Evolutionary conservation across 2,888 invertebrate species (phyloP).

Genomic region (Calameuta filiformis): DNA sequence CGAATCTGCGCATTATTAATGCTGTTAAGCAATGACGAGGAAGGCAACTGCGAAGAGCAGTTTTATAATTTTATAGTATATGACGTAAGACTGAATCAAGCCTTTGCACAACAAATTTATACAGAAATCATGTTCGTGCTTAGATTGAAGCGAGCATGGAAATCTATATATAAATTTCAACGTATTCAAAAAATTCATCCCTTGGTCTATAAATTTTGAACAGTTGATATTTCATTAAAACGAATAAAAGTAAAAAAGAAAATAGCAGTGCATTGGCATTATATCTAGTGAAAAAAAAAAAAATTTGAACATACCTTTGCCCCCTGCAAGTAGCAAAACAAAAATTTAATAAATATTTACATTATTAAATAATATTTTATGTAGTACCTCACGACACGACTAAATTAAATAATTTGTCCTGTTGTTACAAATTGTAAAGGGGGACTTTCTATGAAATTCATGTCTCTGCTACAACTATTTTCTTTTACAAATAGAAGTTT

Average conservation of each 20-base stretch:
- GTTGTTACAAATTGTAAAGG: constrained; percentile 34
- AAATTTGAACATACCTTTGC: constrained; percentile 72
- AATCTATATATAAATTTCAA: not conserved
- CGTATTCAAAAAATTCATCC: not conserved
- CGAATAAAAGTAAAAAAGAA: constrained; percentile 15
- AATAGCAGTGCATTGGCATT: constrained; percentile 29
- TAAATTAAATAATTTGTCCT: constrained; percentile 14
- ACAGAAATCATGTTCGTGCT: constrained; percentile 16
- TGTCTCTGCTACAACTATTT: not conserved
- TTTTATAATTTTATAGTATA: not conserved
- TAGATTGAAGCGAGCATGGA: constrained; percentile 31
- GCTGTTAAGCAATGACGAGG: not conserved
- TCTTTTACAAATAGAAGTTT: not conserved
- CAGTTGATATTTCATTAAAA: not conserved
- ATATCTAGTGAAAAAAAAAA: constrained; percentile 41
- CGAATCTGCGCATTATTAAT: not conserved
- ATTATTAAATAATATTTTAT: constrained; percentile 33
- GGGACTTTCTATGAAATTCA: constrained; percentile 31
- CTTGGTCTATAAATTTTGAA: constrained; percentile 21
- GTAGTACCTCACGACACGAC: constrained; percentile 10
- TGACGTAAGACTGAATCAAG: not conserved
- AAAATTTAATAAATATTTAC: constrained; percentile 52
- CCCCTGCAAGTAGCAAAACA: constrained; percentile 68
- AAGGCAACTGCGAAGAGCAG: not conserved
- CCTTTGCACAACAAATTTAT: constrained; percentile 23